Base-by-base conservation (phyloP, 2,888 invertebrate genomes). In the Tillus elongatus region DNA sequence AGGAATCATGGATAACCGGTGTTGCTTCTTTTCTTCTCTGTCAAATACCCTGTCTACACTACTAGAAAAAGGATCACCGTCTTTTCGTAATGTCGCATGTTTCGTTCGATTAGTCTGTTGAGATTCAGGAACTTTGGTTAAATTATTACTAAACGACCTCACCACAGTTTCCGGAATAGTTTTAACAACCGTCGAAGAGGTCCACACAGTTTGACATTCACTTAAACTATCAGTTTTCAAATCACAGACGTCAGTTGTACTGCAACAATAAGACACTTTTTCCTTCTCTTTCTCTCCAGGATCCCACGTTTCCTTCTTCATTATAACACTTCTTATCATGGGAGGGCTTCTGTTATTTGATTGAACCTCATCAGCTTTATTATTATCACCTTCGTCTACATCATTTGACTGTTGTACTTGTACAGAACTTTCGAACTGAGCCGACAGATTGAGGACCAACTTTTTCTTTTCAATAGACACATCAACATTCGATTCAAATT, bases 11-110 rank as follows among this genome's bases (percentile, higher is more conserved):
- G 24, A 19, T 6, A 19, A n/a, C 33, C 61, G 51, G 36, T 58
- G 58, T 40, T 68, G 65, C 37, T 60, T 64, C 33, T 67, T 62
- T 52, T 80, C 80, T 55, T 82, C 79, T 10, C 74, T 67, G 56
- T 84, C 85, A 54, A 80, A 76, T 35, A 79, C 80, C 45, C 75
- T 72, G 52, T 85, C 86, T 35, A 80, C 61, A 40, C 78, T 76
- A 53, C 79, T 74, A 37, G 79, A 80, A 56, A 82, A 82, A 37
- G 74, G 74, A 61, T 87, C 86, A 26, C 70, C 69, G 50, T 56
- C 54, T 56, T 70, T 49, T 57, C 64, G 59, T 13, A 8, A 8
- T 4, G 15, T 10, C 9, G 8, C 11, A 9, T 11, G 9, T 6
- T 15, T 19, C 15, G 26, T 11, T 28, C 9, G 37, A 36, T 34